These are phyloP conservation scores for Hippopotamus amphibius DNA, from an alignment of 2,113 vertebrate genomes.

Conservation along the genomic window DNA sequence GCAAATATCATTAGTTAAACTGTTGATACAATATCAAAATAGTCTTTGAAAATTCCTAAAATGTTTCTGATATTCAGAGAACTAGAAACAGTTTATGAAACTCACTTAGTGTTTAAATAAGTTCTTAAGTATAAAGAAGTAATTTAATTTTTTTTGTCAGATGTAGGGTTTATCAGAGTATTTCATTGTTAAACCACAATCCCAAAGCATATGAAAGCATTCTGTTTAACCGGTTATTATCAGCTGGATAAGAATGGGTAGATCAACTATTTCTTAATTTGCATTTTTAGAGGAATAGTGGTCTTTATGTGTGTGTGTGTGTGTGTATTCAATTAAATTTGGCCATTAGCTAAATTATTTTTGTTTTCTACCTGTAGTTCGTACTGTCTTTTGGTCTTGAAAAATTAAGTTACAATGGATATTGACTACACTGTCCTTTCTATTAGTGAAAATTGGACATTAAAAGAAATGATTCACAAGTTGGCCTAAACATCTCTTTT, in stretches of 20 bases:
- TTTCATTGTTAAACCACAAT: constrained; percentile 54
- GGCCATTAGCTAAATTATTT: constrained; percentile 51
- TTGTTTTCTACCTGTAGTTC: constrained; percentile 30
- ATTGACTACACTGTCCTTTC: constrained; percentile 29
- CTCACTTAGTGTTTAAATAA: constrained; percentile 11
- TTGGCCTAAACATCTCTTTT: constrained; percentile 5
- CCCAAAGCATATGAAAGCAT: not conserved
- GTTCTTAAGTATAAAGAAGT: constrained; percentile 25
- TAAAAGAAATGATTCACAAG: constrained; percentile 36
- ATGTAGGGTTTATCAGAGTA: not conserved
- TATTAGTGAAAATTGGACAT: constrained; percentile 45
- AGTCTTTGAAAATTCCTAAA: constrained; percentile 55
- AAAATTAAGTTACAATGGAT: constrained; percentile 47
- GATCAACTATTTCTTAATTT: constrained; percentile 47
- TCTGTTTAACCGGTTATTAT: not conserved
- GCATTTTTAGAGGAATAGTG: constrained; percentile 48
- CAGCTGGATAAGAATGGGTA: constrained; percentile 12
- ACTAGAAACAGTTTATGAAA: constrained; percentile 33
- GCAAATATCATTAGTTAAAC: constrained; percentile 28
- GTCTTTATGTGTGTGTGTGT: not conserved
- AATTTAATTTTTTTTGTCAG: constrained; percentile 37
- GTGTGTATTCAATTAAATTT: constrained; percentile 24
- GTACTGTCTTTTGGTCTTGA: not conserved
- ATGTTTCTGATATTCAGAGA: constrained; percentile 54
- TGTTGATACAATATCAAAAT: constrained; percentile 17